Percentiles rank a stretch among this genome's conserved stretches.
Conservation (phyloP, 1,140 invertebrate genomes). For the Amyelois transitella region DNA sequence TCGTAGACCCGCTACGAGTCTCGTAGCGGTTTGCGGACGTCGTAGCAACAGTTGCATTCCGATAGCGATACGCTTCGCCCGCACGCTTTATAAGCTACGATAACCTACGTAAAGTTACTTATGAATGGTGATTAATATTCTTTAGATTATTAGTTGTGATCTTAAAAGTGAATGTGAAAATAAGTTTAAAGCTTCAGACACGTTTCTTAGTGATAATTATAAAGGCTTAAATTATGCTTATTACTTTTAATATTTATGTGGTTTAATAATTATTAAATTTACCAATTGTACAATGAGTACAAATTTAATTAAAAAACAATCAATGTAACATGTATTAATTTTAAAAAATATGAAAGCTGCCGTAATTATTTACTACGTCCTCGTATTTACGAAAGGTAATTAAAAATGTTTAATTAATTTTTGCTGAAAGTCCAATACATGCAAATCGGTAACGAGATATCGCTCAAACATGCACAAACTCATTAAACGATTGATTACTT, state of each 20-base stretch:
- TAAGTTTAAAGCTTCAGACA: too few relatives aligned
- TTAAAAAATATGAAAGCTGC: not conserved
- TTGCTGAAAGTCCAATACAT: not conserved
- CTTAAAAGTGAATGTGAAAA: too few relatives aligned
- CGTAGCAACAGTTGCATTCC: slow-evolving; percentile 63
- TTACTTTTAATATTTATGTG: too few relatives aligned
- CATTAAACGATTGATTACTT: not conserved
- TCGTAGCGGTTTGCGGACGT: not conserved
- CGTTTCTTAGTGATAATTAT: too few relatives aligned
- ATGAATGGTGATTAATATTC: too few relatives aligned
- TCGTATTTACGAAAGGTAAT: slow-evolving; percentile 23
- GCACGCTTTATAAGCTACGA: slow-evolving; percentile 13
- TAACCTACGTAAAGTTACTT: too few relatives aligned
- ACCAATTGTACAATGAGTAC: not conserved
- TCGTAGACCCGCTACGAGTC: not conserved
- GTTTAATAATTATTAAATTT: too few relatives aligned
- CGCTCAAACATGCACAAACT: not conserved
- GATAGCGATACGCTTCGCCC: slow-evolving; percentile 42
- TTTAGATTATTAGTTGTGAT: too few relatives aligned
- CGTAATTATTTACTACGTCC: slow-evolving; percentile 11
- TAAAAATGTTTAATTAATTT: not conserved
- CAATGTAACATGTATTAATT: not conserved
- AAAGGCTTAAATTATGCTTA: too few relatives aligned
- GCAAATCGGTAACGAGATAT: not conserved
- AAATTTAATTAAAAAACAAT: not conserved